A percentile compares a stretch with the other conserved stretches of the same genome.
Conservation (phyloP, 2,113 vertebrate genomes). For the Neogale vison region DNA sequence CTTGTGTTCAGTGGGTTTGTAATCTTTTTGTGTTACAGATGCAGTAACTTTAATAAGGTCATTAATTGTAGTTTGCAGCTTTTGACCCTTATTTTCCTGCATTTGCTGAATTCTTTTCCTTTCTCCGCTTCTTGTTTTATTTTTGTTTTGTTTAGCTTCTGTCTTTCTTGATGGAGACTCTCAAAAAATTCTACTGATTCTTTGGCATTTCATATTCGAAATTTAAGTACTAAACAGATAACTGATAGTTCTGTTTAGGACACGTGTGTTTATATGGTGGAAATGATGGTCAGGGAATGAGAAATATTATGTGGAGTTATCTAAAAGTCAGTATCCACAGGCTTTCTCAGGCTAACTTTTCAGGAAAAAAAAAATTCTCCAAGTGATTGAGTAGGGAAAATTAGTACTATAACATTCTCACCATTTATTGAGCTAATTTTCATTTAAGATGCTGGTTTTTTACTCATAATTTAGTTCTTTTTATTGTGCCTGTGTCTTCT, state of each 20-base stretch:
- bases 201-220: background rate
- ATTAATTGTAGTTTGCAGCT: background rate
- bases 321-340: background rate
- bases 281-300: background rate
- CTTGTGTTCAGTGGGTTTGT: background rate
- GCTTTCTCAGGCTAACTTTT: background rate
- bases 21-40: background rate
- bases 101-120: background rate
- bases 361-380: background rate
- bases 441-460: background rate
- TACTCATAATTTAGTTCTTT: background rate
- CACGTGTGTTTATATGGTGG: background rate
- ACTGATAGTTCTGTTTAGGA: background rate
- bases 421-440: background rate
- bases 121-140: background rate
- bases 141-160: background rate
- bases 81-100: background rate
- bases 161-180: background rate
- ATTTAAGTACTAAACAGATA: background rate
- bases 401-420: background rate
- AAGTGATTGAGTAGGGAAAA: background rate
- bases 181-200: background rate
- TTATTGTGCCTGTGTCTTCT: background rate
- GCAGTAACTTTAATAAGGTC: background rate
- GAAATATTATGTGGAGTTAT: background rate